Evolutionary conservation across 2,113 vertebrate genomes (phyloP).

Genomic region (Eolophus roseicapilla): DNA sequence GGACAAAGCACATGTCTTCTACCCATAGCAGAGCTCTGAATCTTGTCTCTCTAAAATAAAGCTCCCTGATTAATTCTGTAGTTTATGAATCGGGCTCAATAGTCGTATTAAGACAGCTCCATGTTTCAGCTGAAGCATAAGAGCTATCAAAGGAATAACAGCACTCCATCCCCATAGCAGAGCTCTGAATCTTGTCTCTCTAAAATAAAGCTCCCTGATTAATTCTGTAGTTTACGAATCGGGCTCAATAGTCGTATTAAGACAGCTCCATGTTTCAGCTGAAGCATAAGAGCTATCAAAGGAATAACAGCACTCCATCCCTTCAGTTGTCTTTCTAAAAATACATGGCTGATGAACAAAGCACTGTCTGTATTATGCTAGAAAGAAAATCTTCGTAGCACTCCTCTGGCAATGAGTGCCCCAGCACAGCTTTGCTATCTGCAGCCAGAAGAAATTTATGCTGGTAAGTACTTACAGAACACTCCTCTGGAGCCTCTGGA

Average conservation of each 20-base stretch:
- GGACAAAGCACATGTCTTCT: not conserved
- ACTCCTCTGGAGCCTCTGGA: not conserved
- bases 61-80: not conserved
- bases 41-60: not conserved
- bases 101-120: not conserved
- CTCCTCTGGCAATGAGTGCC: not conserved
- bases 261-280: not conserved
- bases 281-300: not conserved
- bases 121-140: not conserved
- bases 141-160: not conserved
- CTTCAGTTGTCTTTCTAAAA: constrained; percentile 3
- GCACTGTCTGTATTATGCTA: not conserved
- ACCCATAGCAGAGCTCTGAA: not conserved
- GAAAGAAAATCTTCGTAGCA: not conserved
- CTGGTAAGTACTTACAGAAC: not conserved
- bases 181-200: not conserved
- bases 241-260: not conserved
- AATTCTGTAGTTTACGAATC: not conserved
- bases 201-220: not conserved
- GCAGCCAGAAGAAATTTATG: not conserved
- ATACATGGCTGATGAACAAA: not conserved
- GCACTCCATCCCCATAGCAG: not conserved
- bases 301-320: not conserved
- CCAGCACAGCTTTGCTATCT: not conserved
- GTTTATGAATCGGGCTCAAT: not conserved